Evolutionary conservation across 2,113 vertebrate genomes (phyloP).

Genomic region (Sinocyclocheilus grahami): DNA sequence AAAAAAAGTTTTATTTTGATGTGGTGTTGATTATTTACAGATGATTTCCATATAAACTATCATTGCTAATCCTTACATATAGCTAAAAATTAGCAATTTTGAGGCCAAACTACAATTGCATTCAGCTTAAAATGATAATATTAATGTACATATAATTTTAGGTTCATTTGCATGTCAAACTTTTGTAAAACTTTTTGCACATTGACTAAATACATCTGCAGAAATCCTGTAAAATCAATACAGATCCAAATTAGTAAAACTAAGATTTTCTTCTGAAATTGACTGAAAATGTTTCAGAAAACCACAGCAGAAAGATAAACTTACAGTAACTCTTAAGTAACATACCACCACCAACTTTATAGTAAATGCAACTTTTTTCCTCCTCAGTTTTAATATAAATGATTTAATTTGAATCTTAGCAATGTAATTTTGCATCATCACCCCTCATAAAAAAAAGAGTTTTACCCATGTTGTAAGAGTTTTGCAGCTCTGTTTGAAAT

Average conservation of each 20-base stretch:
- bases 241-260: too few relatives aligned
- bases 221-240: background rate
- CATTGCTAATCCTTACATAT: too few relatives aligned
- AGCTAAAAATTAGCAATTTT: background rate
- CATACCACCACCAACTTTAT: background rate
- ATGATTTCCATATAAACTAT: too few relatives aligned
- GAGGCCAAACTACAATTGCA: background rate
- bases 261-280: background rate
- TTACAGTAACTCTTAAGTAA: too few relatives aligned
- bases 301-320: background rate
- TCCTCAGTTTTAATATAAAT: too few relatives aligned
- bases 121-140: background rate
- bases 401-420: too few relatives aligned
- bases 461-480: background rate
- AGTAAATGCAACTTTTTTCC: background rate
- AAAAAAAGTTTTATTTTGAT: too few relatives aligned
- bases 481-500: background rate
- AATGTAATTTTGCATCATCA: background rate
- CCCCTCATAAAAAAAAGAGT: too few relatives aligned
- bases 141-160: background rate
- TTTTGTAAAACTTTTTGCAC: background rate
- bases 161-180: background rate
- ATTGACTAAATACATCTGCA: background rate
- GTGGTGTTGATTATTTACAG: too few relatives aligned
- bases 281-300: background rate